Percentiles rank a stretch among this genome's conserved stretches.
These are phyloP conservation scores for Icerya purchasi DNA, from an alignment of 2,888 invertebrate species.

Conservation along the genomic window DNA sequence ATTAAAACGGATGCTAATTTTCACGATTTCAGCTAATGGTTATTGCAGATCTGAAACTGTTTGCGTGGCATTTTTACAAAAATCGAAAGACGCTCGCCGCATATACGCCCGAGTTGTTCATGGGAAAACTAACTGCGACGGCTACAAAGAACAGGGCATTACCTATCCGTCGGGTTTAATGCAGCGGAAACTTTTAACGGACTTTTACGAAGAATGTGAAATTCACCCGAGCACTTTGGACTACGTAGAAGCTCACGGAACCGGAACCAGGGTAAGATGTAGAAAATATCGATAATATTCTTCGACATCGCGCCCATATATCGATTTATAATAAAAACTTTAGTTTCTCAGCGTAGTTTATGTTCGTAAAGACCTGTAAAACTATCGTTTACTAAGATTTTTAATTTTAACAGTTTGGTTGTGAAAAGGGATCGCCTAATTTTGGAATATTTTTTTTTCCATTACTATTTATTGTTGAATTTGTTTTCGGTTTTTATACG, in stretches of 20 bases:
- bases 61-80: constrained; percentile 26
- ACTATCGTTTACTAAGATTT: no score
- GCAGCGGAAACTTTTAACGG: constrained; percentile 25
- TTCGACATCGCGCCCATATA: no score
- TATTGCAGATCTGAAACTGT: constrained; percentile 30
- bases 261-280: constrained; percentile 44
- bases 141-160: constrained; percentile 46
- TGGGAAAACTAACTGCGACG: constrained; percentile 62
- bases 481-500: no score
- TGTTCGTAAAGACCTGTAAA: no score
- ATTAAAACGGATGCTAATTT: no score
- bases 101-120: constrained; percentile 47
- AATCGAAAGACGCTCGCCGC: constrained; percentile 36
- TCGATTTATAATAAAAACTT: no score
- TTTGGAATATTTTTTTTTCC: no score
- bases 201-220: constrained; percentile 36
- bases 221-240: constrained; percentile 45
- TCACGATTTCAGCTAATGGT: constrained; percentile 25
- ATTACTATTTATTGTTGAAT: no score
- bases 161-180: constrained; percentile 40
- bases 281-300: not conserved
- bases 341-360: no score
- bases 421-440: no score
- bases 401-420: no score
- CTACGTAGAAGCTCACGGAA: constrained; percentile 67